Evolutionary conservation across 37 sponge, comb jelly and placozoan species (phyloP), one percentile per base, ranked within the genome.

Genomic region (Oopsacas minuta): DNA sequence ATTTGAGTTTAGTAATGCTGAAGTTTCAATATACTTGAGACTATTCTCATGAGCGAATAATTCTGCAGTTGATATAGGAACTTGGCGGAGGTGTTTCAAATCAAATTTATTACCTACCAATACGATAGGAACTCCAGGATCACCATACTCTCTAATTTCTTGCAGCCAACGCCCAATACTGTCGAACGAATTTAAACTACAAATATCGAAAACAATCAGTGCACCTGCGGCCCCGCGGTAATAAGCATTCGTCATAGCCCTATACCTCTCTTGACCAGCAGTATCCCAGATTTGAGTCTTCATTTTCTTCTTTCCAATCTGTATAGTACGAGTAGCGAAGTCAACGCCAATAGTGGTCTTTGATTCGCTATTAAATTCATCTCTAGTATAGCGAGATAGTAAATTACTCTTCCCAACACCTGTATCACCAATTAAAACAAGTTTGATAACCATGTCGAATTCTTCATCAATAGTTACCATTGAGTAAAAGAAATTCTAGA

Each of bases 211-310:
- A 32, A 61, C 75, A 61, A 61, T 61, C 28, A 61, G 7, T 25
- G 75, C 75, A 5, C 75, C 75, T 7, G 75, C 75, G 5, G 75
- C 75, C 22, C 75, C 75, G 28, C 75, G 75, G 22, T 61, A 61
- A n/a, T 61, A 61, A n/a, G 75, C 75, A 61, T 61, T 61, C 7
- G 75, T 61, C 75, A 61, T 61, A 25, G 75, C 75, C 20, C 75
- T 10, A 61, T 61, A 61, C 7, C 75, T 10, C 30, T 61, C 75
- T 61, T 61, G 75, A 61, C 75, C 75, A 20, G 75, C 75, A 20
- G 75, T 61, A 61, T 61, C 75, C 75, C 75, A 61, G 7, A 61
- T 61, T 61, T 61, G 75, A 61, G 75, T 61, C 28, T 61, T 61
- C 28, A 61, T 7, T 3, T 34, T 25, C 22, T 61, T 61, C 7